Conservation (phyloP, 1,140 invertebrate species). For the Aphidius ervi region DNA sequence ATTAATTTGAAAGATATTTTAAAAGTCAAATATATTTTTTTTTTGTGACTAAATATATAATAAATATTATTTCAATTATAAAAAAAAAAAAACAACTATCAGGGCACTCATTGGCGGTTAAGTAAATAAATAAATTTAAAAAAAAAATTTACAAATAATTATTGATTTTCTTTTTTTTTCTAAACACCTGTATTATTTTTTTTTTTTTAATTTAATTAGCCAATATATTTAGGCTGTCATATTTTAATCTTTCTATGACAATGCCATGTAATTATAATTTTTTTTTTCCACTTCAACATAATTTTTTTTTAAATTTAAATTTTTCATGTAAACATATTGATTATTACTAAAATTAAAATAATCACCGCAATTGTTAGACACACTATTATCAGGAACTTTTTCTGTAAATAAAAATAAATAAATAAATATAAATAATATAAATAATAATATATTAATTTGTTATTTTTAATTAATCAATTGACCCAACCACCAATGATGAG, state of each 20-base stretch:
- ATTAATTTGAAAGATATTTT: too few relatives aligned
- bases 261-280: not conserved
- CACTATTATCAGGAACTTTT: conserved; percentile 79
- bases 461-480: not conserved
- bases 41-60: too few relatives aligned
- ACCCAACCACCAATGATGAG: conserved; percentile 9
- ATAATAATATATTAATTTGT: not conserved
- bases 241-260: not conserved
- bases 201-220: conserved; percentile 4
- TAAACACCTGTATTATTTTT: not conserved
- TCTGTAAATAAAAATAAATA: conserved; percentile 68
- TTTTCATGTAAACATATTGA: conserved; percentile 40
- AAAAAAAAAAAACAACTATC: too few relatives aligned
- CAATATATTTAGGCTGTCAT: not conserved
- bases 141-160: too few relatives aligned
- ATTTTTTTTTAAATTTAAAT: conserved; percentile 11
- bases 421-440: conserved; percentile 26
- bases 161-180: too few relatives aligned
- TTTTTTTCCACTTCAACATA: not conserved
- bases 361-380: conserved; percentile 69
- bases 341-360: conserved; percentile 71
- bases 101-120: too few relatives aligned
- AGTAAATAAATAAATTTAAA: too few relatives aligned
- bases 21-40: too few relatives aligned
- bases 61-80: too few relatives aligned